Percentiles rank a stretch among this genome's conserved stretches.
phyloP scores from a whole-genome alignment of 1,140 invertebrate species.

The Drosophila punjabiensis region DNA sequence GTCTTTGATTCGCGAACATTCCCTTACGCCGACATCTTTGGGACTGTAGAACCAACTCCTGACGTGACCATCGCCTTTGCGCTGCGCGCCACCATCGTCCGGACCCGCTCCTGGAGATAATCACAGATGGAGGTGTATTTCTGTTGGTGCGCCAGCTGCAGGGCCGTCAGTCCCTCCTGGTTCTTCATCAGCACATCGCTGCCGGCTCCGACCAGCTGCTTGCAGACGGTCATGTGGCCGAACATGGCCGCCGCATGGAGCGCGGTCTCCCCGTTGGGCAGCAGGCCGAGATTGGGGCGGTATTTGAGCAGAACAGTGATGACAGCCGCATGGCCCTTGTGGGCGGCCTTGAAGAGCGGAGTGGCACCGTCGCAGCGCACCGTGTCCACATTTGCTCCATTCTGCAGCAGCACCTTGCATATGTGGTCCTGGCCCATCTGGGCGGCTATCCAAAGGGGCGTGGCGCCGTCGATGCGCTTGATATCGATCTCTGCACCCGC shows the following conservation, averaged over 20 bases:
- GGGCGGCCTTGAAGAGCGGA: conserved; percentile 95
- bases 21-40: conserved; percentile 60
- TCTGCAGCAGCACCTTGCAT: conserved; percentile 91
- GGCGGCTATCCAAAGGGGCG: conserved; percentile 96
- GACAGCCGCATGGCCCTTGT: conserved; percentile 96
- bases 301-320: conserved; percentile 93
- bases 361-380: conserved; percentile 95
- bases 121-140: conserved; percentile 81
- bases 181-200: conserved; percentile 89
- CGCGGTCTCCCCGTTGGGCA: conserved; percentile 95
- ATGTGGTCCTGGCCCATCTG: conserved; percentile 96
- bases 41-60: conserved; percentile 21
- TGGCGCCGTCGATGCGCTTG: conserved; percentile 92
- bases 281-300: conserved; percentile 91
- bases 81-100: conserved; percentile 55
- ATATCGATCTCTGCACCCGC: conserved; percentile 90
- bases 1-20: conserved; percentile 14
- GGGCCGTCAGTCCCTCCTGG: conserved; percentile 89
- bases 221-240: conserved; percentile 92
- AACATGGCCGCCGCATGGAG: conserved; percentile 95
- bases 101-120: conserved; percentile 78
- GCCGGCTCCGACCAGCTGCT: conserved; percentile 91
- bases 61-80: conserved; percentile 49
- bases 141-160: conserved; percentile 87
- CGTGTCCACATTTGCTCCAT: conserved; percentile 92